phyloP scores from a whole-genome alignment of 2,888 invertebrate species.

The Podabrus alpinus region DNA sequence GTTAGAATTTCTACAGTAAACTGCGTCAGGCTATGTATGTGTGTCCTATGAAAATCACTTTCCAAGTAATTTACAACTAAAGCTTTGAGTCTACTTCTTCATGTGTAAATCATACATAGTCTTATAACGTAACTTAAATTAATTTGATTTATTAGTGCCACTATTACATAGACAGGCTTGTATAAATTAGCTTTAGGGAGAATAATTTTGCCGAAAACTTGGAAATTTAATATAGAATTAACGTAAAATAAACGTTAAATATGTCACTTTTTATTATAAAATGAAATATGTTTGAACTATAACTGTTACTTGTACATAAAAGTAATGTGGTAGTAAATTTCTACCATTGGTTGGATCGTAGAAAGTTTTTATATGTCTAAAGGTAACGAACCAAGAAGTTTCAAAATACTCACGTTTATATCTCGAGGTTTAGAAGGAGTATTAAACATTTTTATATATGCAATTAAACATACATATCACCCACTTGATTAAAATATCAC shows the following conservation, averaged over 20 bases:
- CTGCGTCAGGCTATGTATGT: background rate
- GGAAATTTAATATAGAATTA: background rate
- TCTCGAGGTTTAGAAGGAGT: background rate
- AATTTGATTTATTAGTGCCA: background rate
- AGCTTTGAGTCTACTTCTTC: background rate
- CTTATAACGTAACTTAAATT: background rate
- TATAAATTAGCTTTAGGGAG: background rate
- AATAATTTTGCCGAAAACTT: background rate
- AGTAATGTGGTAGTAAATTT: background rate
- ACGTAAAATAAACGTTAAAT: background rate
- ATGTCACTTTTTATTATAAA: background rate
- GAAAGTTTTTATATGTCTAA: background rate
- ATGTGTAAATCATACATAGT: background rate
- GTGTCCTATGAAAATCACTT: background rate
- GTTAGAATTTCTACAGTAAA: background rate
- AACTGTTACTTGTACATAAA: background rate
- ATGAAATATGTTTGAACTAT: background rate
- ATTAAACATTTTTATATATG: background rate
- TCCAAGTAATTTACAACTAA: background rate
- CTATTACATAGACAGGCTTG: background rate
- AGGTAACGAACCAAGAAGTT: background rate
- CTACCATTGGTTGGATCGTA: background rate
- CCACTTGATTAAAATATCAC: background rate
- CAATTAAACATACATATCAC: background rate
- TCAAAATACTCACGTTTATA: background rate